phyloP scores from a whole-genome alignment of 2,797 vertebrate species.

The Chrysocyon brachyurus region DNA sequence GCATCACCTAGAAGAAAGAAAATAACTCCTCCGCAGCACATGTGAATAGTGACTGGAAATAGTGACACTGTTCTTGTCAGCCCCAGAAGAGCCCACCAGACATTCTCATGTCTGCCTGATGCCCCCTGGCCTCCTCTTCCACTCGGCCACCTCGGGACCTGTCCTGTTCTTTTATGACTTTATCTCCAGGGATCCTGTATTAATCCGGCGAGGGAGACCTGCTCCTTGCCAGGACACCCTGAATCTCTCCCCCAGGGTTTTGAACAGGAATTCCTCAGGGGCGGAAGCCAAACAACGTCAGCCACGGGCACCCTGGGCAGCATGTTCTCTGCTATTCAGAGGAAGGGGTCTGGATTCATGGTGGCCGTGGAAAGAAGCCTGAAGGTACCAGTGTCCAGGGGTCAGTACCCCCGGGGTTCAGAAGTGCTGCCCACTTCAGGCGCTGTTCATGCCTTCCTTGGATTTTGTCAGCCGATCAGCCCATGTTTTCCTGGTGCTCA shows the following conservation, averaged over 20 bases:
- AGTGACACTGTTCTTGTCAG: no score
- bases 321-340: not conserved
- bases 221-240: not conserved
- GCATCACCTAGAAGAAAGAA: not conserved
- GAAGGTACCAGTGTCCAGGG: no score
- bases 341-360: not conserved
- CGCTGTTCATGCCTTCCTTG: not conserved
- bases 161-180: not conserved
- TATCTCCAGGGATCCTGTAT: rapidly evolving
- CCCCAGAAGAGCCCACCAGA: no score
- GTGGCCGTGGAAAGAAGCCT: not conserved
- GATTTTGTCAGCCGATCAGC: not conserved
- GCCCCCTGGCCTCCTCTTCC: not conserved
- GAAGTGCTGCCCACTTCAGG: rapidly evolving
- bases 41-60: not conserved
- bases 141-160: not conserved
- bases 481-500: not conserved
- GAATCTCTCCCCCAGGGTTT: not conserved
- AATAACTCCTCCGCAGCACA: not conserved
- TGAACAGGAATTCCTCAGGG: not conserved
- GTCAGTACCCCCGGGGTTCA: rapidly evolving
- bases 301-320: rapidly evolving
- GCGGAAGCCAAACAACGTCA: not conserved
- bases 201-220: not conserved
- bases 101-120: rapidly evolving